Evolutionary conservation across 2,888 invertebrate genomes (phyloP), one percentile per base, ranked within the genome.

Genomic region (Mamestra brassicae): DNA sequence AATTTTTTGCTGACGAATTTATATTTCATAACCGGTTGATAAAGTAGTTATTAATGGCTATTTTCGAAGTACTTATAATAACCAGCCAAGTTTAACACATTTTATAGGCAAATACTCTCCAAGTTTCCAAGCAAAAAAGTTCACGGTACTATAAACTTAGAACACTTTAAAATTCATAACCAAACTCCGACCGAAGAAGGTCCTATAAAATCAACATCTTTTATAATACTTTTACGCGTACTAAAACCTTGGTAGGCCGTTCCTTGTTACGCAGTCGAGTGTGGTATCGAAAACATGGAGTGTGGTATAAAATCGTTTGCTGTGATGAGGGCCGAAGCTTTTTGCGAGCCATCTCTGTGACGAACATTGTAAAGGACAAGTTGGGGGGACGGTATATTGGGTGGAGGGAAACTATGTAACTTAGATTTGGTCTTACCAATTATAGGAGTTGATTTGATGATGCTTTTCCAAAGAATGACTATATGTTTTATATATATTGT

Each of bases 291-390:
- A 82, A 83, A 80, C 74, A 45, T 80, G 76, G 52, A 80, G 71
- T 70, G 60, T 71, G 67, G 38, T 71, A 65, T 79, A 82, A 83
- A 87, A 89, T 83, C 82, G 84, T 74, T 83, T 45, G 73, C n/a
- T 74, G 58, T 80, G 83, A 79, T 80, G 76, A 84, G 65, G 78
- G n/a, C n/a, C 26, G n/a, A 6, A 8, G 38, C 3, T 86, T 81
- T 85, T 85, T 79, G 82, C 76, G 70, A 63, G 34, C 63, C 61
- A 45, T 58, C 45, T 42, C 65, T 81, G 77, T 78, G 81, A 83
- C 71, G 82, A 71, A 83, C 86, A 85, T 88, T 88, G 83, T 62
- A 80, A 76, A 73, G 85, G 80, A 85, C 74, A 81, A 45, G 42
- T 71, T 72, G 47, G 26, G 61, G 66, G 26, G 65, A 65, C 38